phyloP scores from a whole-genome alignment of 1,140 invertebrate species.

The Sminthurinus signatus region DNA sequence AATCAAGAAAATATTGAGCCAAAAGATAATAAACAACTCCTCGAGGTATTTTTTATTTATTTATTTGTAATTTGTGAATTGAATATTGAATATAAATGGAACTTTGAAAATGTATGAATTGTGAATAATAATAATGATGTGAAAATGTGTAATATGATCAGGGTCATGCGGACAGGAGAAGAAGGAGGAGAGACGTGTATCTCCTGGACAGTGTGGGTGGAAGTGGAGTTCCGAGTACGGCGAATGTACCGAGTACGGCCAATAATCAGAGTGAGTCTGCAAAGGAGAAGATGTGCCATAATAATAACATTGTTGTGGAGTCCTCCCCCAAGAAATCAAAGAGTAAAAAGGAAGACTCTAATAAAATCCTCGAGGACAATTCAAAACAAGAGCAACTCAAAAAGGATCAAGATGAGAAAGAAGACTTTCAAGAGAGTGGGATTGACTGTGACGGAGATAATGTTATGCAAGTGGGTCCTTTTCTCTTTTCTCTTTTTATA shows the following conservation, averaged over 20 bases:
- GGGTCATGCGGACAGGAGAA: slow-evolving; percentile 43
- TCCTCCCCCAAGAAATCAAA: slow-evolving; percentile 17
- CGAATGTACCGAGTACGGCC: slow-evolving; percentile 23
- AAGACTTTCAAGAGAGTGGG: slow-evolving; percentile 31
- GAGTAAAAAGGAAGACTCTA: slow-evolving; percentile 42
- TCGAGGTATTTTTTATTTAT: slow-evolving; percentile 48
- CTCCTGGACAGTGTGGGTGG: slow-evolving; percentile 42
- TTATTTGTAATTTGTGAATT: neutral
- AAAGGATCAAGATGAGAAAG: slow-evolving; percentile 34
- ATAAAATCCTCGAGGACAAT: slow-evolving; percentile 42
- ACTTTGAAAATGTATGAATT: neutral
- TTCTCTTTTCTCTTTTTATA: neutral
- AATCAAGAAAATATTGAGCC: slow-evolving; percentile 66
- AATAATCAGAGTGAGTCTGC: slow-evolving; percentile 36
- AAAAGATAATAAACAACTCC: slow-evolving; percentile 55
- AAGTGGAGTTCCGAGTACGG: slow-evolving; percentile 36
- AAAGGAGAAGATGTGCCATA: slow-evolving; percentile 36
- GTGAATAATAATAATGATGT: too few relatives aligned
- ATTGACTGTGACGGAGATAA: slow-evolving; percentile 29
- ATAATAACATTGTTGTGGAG: slow-evolving; percentile 16
- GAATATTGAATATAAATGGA: neutral
- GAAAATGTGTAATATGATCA: slow-evolving; percentile 11
- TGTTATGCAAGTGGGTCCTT: slow-evolving; percentile 34
- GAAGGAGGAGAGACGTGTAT: slow-evolving; percentile 42
- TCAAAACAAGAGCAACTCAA: slow-evolving; percentile 49